Base-by-base conservation (phyloP, 2,888 invertebrate genomes). In the Anoplius nigerrimus region DNA sequence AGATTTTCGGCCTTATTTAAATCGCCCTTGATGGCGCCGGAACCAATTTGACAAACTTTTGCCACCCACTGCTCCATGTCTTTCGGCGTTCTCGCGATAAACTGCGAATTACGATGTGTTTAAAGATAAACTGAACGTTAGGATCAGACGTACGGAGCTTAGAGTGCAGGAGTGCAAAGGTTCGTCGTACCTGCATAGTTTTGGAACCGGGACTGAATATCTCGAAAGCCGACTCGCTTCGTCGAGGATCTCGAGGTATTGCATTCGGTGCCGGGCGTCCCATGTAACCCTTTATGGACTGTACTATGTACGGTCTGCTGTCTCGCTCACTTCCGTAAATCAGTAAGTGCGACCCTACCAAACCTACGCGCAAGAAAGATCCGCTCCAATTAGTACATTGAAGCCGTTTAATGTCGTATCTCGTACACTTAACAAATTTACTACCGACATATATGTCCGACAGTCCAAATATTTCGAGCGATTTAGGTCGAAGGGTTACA, bases 61-160 rank as follows among this genome's bases (percentile, higher is more conserved):
- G 76, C 66, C 2, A 88, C 69, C 89, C 89, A 89, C n/a, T 87
- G 84, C 16, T 83, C 80, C 89, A 87, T 88, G 20, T 89, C 88
- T 43, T 82, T 82, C 0, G 82, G 78, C 11, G 74, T 80, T 20
- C 74, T 82, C 0, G 87, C 88, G 11, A 85, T 75, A 24, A 89
- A 88, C 81, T 87, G 73, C 4, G 4, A 21, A 34, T 2, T 15
- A 57, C 16, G 43, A 55, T 34, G 15, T 48, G 11, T 18, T 48
- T 48, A 1, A 42, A 6, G 46, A 46, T 46, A 15, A 46, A 15
- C 16, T 46, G 42, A 8, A 42, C 6, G 6, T 42, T 42, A 42
- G 13, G 8, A 42, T 42, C 13, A 42, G 42, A 42, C 6, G 8
- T 42, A 42, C 42, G 8, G 13, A 42, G 42, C 42, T 13, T 42